Evolutionary conservation across 2,797 vertebrate genomes (phyloP).

Genomic region (Enteromius mattozi): DNA sequence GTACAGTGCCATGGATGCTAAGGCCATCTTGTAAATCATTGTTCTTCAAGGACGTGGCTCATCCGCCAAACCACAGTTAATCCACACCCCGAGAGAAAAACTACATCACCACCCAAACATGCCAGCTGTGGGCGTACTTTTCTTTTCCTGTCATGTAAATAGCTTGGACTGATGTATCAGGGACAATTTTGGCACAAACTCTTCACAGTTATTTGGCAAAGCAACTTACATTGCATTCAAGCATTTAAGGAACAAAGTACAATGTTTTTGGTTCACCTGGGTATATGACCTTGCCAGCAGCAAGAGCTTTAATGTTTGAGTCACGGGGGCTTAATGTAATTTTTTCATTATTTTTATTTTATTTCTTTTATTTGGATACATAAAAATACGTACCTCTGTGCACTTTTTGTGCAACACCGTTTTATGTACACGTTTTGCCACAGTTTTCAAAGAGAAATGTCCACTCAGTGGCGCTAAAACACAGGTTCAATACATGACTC

Average conservation of each 20-base stretch:
- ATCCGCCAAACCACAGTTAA: conserved; percentile 56
- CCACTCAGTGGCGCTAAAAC: too few relatives aligned
- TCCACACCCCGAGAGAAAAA: conserved; percentile 56
- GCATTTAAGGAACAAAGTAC: neutral
- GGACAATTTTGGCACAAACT: neutral
- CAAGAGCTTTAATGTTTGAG: neutral
- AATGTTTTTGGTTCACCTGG: neutral
- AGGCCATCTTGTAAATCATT: conserved; percentile 59
- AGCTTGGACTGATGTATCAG: neutral
- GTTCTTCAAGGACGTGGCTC: conserved; percentile 51
- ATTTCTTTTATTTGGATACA: too few relatives aligned
- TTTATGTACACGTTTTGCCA: too few relatives aligned
- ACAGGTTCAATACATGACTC: too few relatives aligned
- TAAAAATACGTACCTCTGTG: too few relatives aligned
- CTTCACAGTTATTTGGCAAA: neutral
- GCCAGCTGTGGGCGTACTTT: neutral
- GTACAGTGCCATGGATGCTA: neutral
- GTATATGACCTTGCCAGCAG: neutral
- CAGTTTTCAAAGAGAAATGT: too few relatives aligned
- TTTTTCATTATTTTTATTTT: too few relatives aligned
- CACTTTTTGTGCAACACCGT: too few relatives aligned
- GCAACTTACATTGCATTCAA: neutral
- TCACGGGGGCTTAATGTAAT: too few relatives aligned
- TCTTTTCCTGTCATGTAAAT: neutral
- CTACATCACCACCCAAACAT: conserved; percentile 25